Percentiles rank a stretch among this genome's conserved stretches.
These are phyloP conservation scores for Oegoconia quadripuncta DNA, from an alignment of 2,888 invertebrate species.

Conservation along the genomic window DNA sequence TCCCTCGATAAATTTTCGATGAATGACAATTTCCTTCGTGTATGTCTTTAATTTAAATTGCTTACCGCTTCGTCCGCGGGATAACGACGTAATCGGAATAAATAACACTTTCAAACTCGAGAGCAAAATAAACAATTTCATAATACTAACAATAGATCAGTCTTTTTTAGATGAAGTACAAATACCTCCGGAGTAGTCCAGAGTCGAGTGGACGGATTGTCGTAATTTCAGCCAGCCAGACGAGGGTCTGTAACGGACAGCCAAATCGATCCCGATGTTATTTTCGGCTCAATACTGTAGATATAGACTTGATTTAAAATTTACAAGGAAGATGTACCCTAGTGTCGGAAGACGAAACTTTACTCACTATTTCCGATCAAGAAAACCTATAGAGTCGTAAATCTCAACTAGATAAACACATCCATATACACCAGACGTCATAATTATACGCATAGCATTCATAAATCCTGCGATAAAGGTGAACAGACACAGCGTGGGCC, in stretches of 20 bases:
- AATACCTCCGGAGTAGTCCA: constrained; percentile 9
- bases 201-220: constrained; percentile 6
- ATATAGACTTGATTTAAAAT: constrained; percentile 50
- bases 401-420: not conserved
- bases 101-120: not conserved
- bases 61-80: not conserved
- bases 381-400: not conserved
- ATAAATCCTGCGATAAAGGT: constrained; percentile 58
- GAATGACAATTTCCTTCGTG: not conserved
- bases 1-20: not conserved
- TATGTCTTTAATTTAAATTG: not conserved
- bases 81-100: not conserved
- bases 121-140: constrained; percentile 7
- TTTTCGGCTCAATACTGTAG: constrained; percentile 49
- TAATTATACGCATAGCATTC: constrained; percentile 61
- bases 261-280: constrained; percentile 63
- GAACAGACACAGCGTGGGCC: constrained; percentile 60
- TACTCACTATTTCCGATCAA: not conserved
- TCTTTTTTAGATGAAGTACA: constrained; percentile 7
- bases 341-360: not conserved
- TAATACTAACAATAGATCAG: constrained; percentile 12
- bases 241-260: constrained; percentile 7
- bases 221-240: constrained; percentile 11
- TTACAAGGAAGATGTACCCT: constrained; percentile 19
- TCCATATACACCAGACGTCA: constrained; percentile 38